Evolutionary conservation across 2,113 vertebrate genomes (phyloP).

Genomic region (Rhombomys opimus): DNA sequence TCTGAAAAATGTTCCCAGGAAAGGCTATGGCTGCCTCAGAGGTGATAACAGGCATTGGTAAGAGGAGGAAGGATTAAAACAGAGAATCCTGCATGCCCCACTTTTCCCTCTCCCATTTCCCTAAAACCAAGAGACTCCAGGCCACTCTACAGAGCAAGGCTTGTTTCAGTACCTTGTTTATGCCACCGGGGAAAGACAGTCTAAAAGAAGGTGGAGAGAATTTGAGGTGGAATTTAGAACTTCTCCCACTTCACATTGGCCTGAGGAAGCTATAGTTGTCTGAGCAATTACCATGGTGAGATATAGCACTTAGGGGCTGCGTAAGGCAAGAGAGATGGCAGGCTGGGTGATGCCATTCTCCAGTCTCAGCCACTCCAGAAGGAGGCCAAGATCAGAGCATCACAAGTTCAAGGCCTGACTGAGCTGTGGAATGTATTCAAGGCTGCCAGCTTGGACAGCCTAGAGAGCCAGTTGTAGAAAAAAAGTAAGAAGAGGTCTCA

Average conservation of each 20-base stretch:
- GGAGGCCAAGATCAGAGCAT: neutral
- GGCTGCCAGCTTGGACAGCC: neutral
- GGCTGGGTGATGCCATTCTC: neutral
- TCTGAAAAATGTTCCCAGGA: conserved; percentile 59
- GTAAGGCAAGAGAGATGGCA: neutral
- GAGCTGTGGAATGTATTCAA: neutral
- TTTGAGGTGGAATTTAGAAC: neutral
- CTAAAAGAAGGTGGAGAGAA: neutral
- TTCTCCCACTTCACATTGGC: neutral
- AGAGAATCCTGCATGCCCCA: neutral
- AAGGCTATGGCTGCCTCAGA: neutral
- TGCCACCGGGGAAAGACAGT: neutral
- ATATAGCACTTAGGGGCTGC: fast-evolving
- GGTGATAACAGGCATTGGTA: conserved; percentile 10
- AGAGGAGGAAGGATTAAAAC: neutral
- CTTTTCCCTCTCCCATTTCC: neutral
- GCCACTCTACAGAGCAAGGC: neutral
- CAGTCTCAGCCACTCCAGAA: neutral
- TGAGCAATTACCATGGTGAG: neutral
- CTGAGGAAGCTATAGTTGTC: neutral
- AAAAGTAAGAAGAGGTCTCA: neutral
- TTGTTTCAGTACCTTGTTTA: neutral
- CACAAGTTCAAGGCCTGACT: neutral
- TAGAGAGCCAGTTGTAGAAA: no score
- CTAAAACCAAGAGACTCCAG: neutral